A percentile compares a stretch with the other conserved stretches of the same genome.
Evolutionary conservation across 92 coral and sea anemone genomes (phyloP).

Genomic region (Porites evermanni): DNA sequence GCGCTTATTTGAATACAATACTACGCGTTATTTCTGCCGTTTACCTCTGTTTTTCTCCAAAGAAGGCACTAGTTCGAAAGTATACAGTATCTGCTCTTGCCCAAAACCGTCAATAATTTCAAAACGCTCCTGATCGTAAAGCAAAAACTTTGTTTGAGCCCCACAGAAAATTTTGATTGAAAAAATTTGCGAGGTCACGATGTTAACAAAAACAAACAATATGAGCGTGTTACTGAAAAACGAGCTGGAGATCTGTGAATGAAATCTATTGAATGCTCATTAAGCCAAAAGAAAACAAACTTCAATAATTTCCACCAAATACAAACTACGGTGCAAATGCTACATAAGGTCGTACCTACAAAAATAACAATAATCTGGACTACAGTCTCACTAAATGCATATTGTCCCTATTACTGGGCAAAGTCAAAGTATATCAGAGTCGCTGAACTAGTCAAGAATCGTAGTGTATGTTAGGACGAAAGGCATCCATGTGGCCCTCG

Average conservation of each 20-base stretch:
- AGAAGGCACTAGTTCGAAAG: too few species aligned
- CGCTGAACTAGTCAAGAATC: neutral
- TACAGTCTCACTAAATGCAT: neutral
- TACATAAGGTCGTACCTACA: neutral
- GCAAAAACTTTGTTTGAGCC: neutral
- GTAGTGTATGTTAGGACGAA: neutral
- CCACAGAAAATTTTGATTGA: neutral
- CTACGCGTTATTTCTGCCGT: too few species aligned
- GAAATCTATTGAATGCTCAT: neutral
- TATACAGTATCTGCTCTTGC: neutral
- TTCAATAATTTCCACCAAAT: neutral
- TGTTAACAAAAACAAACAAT: neutral
- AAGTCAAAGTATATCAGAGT: neutral
- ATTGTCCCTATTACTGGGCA: neutral
- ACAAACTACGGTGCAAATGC: neutral
- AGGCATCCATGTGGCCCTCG: neutral
- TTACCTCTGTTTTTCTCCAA: too few species aligned
- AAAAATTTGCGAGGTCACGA: neutral
- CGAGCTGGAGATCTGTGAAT: neutral
- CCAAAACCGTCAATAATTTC: too few species aligned
- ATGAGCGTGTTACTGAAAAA: neutral
- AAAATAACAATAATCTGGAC: neutral
- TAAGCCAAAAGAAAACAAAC: neutral
- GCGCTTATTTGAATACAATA: too few species aligned
- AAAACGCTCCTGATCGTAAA: neutral